phyloP scores from a whole-genome alignment of 1,140 invertebrate species.

The Heliconius hermathena region DNA sequence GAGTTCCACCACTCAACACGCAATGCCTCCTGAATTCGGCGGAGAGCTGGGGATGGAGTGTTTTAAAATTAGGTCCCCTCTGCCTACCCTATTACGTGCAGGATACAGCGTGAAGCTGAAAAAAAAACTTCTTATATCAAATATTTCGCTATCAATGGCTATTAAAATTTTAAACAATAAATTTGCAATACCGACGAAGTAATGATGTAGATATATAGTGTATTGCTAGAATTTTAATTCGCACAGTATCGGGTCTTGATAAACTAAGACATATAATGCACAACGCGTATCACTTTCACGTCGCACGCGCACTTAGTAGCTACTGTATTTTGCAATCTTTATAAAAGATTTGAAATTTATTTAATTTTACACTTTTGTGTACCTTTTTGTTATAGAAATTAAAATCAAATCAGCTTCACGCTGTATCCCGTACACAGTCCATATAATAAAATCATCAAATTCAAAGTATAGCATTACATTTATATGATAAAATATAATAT shows the following conservation, averaged over 20 bases:
- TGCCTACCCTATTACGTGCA: too few relatives aligned
- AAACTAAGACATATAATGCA: conserved; percentile 46
- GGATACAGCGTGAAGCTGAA: too few relatives aligned
- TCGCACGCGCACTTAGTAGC: conserved; percentile 42
- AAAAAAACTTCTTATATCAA: too few relatives aligned
- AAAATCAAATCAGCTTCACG: too few relatives aligned
- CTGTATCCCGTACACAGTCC: not conserved
- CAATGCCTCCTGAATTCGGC: too few relatives aligned
- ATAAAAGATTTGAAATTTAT: not conserved
- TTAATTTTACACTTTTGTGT: not conserved
- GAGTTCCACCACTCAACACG: too few relatives aligned
- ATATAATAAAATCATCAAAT: not conserved
- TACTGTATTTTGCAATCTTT: conserved; percentile 47
- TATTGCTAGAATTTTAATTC: conserved; percentile 6
- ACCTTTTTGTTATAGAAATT: too few relatives aligned
- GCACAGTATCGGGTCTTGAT: conserved; percentile 18
- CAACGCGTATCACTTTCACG: conserved; percentile 61
- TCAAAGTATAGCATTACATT: too few relatives aligned
- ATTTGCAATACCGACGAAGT: not conserved
- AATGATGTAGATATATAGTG: not conserved
- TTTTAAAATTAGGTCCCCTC: too few relatives aligned
- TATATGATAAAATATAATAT: too few relatives aligned
- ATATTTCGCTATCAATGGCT: not conserved
- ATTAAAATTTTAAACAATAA: not conserved
- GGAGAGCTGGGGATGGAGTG: too few relatives aligned